phyloP scores from a whole-genome alignment of 30 jellyfish, hydroid and myxozoan genomes.

The Pseudorhiza aurosa region DNA sequence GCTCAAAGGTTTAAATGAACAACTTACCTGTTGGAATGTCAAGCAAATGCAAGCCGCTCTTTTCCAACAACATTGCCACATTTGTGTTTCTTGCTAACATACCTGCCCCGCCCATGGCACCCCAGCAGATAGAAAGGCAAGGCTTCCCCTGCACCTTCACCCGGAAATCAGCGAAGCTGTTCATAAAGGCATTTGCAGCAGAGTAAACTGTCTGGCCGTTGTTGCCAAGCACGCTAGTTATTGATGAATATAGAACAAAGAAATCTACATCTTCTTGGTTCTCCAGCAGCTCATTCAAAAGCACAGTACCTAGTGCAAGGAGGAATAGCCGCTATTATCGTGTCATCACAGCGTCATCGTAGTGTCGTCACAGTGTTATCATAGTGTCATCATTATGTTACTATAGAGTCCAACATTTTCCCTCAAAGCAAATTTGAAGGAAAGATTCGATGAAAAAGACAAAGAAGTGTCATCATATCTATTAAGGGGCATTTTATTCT shows the following conservation, averaged over 20 bases:
- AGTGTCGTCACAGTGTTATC: too few relatives aligned
- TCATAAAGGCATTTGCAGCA: slow-evolving; percentile 80
- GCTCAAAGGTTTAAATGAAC: neutral
- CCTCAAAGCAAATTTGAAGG: too few relatives aligned
- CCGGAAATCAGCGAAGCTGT: slow-evolving; percentile 74
- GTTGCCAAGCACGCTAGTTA: slow-evolving; percentile 67
- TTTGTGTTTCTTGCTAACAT: slow-evolving; percentile 61
- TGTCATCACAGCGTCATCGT: too few relatives aligned
- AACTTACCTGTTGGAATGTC: slow-evolving; percentile 60
- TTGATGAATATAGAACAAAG: slow-evolving; percentile 66
- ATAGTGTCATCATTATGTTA: too few relatives aligned
- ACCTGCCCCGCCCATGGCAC: slow-evolving; percentile 88
- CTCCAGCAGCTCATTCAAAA: slow-evolving; percentile 46
- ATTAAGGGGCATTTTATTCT: too few relatives aligned
- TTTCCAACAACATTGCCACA: slow-evolving; percentile 56
- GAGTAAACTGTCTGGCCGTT: slow-evolving; percentile 66
- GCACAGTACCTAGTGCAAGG: slow-evolving; percentile 43
- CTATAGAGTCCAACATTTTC: too few relatives aligned
- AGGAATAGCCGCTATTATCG: too few relatives aligned
- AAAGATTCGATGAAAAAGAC: too few relatives aligned
- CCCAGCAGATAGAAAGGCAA: slow-evolving; percentile 74
- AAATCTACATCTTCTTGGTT: slow-evolving; percentile 35
- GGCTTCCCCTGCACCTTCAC: slow-evolving; percentile 58
- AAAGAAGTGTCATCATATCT: too few relatives aligned
- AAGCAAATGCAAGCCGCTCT: slow-evolving; percentile 59